Conservation (phyloP, 2,113 vertebrate species). For the Sander lucioperca region DNA sequence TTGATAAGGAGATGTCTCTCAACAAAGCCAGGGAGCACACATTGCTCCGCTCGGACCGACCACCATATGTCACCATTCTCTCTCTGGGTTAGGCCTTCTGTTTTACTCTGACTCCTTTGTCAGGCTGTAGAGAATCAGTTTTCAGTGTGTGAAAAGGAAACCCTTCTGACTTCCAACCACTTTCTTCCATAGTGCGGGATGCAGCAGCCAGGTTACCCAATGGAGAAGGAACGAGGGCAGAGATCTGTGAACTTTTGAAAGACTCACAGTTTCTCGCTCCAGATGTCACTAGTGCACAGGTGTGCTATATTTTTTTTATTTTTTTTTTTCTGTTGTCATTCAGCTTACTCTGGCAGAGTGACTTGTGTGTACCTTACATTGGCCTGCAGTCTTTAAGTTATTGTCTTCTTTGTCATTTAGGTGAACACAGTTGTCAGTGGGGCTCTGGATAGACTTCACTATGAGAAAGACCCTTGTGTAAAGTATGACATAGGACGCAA, state of each 20-base stretch:
- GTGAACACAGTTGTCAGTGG: slow-evolving; percentile 98
- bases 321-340: too few species aligned
- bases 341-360: too few species aligned
- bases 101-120: background rate
- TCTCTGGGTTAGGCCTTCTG: slow-evolving; percentile 89
- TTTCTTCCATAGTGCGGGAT: slow-evolving; percentile 88
- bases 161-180: background rate
- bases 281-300: slow-evolving; percentile 98
- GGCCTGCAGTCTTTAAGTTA: background rate
- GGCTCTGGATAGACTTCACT: slow-evolving; percentile 94
- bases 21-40: slow-evolving; percentile 99
- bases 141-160: slow-evolving; percentile 7
- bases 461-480: slow-evolving; percentile 98
- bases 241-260: slow-evolving; percentile 97
- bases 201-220: slow-evolving; percentile 97
- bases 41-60: slow-evolving; percentile 94
- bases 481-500: slow-evolving; percentile 98
- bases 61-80: slow-evolving; percentile 97
- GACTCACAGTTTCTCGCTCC: slow-evolving; percentile 98
- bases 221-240: slow-evolving; percentile 96
- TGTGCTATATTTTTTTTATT: too few species aligned
- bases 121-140: background rate
- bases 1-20: slow-evolving; percentile 97
- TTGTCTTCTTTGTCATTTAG: slow-evolving; percentile 71
- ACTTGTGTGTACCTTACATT: background rate